Evolutionary conservation across 1,140 invertebrate species (phyloP).

Genomic region (Coptotermes formosanus): DNA sequence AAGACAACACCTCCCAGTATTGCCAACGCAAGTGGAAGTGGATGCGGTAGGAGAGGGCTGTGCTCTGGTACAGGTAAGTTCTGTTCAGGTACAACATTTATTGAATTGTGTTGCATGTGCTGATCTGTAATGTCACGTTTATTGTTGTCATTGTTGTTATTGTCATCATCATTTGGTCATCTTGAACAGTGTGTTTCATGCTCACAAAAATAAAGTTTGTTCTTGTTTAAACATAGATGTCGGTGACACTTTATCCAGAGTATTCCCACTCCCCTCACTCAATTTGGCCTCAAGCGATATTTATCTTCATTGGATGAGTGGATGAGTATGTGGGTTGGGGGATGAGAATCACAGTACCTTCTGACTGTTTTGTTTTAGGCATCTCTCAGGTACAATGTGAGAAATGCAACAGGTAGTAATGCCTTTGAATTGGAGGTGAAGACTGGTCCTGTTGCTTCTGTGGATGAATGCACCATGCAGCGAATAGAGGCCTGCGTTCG

Average conservation of each 20-base stretch:
- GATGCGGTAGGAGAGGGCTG: constrained; percentile 59
- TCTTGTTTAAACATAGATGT: too few relatives aligned
- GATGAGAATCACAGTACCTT: too few relatives aligned
- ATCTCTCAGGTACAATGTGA: constrained; percentile 50
- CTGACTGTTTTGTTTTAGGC: not conserved
- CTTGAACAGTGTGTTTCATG: not conserved
- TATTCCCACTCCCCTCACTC: too few relatives aligned
- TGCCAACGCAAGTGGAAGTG: constrained; percentile 51
- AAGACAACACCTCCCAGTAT: constrained; percentile 45
- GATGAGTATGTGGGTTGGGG: too few relatives aligned
- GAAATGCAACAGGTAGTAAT: constrained; percentile 46
- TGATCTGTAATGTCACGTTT: not conserved
- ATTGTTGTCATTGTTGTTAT: not conserved
- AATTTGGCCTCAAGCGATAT: too few relatives aligned
- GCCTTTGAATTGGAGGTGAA: constrained; percentile 48
- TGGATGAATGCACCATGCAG: constrained; percentile 47
- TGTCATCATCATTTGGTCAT: not conserved
- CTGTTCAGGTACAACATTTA: not conserved
- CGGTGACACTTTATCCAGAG: too few relatives aligned
- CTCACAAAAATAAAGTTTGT: too few relatives aligned
- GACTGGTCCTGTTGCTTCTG: constrained; percentile 41
- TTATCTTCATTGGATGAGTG: too few relatives aligned
- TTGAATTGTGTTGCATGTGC: not conserved
- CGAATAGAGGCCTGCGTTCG: constrained; percentile 46
- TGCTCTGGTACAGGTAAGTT: constrained; percentile 55